Evolutionary conservation across 2,797 vertebrate species (phyloP).

Genomic region (Champsocephalus gunnari): DNA sequence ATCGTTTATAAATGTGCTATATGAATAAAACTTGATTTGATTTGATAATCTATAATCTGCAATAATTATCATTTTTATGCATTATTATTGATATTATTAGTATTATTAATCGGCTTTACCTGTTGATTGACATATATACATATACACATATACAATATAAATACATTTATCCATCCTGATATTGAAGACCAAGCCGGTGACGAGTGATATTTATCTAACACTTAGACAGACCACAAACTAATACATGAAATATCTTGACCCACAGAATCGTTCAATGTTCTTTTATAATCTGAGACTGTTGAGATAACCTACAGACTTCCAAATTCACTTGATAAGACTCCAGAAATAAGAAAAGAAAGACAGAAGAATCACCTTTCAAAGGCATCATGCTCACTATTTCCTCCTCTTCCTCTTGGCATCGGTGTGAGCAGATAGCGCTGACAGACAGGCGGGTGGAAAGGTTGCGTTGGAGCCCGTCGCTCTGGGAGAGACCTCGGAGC

Average conservation of each 20-base stretch:
- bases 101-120: too few relatives aligned
- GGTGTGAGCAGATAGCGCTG: slow-evolving; percentile 45
- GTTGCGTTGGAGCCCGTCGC: slow-evolving; percentile 57
- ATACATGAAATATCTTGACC: not conserved
- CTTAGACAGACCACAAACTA: too few relatives aligned
- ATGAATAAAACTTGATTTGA: too few relatives aligned
- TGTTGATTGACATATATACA: too few relatives aligned
- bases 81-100: too few relatives aligned
- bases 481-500: slow-evolving; percentile 64
- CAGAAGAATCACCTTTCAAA: not conserved
- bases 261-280: not conserved
- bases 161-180: too few relatives aligned
- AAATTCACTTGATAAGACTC: not conserved
- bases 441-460: slow-evolving; percentile 68
- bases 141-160: too few relatives aligned
- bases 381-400: slow-evolving; percentile 11
- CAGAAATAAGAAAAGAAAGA: not conserved
- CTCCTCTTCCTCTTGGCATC: slow-evolving; percentile 29
- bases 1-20: too few relatives aligned
- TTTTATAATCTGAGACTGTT: not conserved
- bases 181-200: too few relatives aligned
- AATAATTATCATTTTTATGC: too few relatives aligned
- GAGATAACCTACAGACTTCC: slow-evolving; percentile 9
- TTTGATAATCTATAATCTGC: too few relatives aligned
- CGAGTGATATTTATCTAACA: too few relatives aligned